phyloP scores from a whole-genome alignment of 2,113 vertebrate genomes.

The Callaeas wilsoni region DNA sequence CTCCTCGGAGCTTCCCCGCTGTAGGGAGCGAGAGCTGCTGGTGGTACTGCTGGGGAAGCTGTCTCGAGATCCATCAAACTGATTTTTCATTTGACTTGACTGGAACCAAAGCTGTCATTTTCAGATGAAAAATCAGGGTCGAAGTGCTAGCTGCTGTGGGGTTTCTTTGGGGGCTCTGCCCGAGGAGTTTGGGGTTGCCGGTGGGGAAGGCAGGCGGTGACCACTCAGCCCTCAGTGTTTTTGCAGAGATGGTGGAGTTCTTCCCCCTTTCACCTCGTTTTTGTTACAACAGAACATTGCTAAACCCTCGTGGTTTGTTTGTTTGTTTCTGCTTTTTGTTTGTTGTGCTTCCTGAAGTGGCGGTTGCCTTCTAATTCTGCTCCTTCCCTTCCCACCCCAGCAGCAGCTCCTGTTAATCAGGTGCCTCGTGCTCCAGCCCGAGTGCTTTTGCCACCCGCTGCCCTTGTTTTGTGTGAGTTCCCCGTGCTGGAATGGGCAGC shows the following conservation, averaged over 20 bases:
- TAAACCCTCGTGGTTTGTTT: neutral
- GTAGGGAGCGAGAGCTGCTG: neutral
- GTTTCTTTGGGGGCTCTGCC: neutral
- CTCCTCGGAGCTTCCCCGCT: neutral
- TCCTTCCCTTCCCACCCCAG: neutral
- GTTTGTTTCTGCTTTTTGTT: neutral
- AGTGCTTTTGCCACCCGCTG: neutral
- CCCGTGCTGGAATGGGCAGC: neutral
- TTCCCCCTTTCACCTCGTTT: rapidly evolving
- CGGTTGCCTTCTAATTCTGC: neutral
- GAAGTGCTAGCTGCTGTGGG: neutral
- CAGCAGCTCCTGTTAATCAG: rapidly evolving
- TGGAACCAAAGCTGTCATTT: neutral
- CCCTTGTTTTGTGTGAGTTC: neutral
- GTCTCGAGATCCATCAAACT: rapidly evolving
- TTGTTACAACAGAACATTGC: rapidly evolving
- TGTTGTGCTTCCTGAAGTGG: neutral
- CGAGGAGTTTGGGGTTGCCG: neutral
- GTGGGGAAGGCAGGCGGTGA: neutral
- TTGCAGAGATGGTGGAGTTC: neutral
- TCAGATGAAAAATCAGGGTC: neutral
- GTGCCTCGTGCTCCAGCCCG: neutral
- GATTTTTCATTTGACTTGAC: neutral
- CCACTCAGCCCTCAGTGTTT: neutral
- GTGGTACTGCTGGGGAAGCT: no score